phyloP scores from a whole-genome alignment of 2,113 vertebrate species.

The Otis tarda region DNA sequence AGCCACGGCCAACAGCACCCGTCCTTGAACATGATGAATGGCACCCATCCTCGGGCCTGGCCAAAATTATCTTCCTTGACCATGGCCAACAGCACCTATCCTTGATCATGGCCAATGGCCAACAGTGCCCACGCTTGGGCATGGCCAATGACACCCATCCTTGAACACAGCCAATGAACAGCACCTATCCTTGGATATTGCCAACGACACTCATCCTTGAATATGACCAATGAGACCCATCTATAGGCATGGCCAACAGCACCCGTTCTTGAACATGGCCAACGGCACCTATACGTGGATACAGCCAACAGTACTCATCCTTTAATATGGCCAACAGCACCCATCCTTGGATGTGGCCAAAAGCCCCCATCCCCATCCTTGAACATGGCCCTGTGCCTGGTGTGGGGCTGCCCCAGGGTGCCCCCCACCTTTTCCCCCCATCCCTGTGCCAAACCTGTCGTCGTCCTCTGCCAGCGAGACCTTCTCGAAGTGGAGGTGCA shows the following conservation, averaged over 20 bases:
- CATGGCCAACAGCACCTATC: background rate
- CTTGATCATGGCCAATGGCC: background rate
- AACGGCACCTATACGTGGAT: rapidly evolving
- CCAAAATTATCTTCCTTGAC: background rate
- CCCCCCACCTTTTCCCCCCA: no score
- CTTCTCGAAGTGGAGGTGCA: slow-evolving; percentile 97
- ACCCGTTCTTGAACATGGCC: no score
- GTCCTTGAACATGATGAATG: no score
- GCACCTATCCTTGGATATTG: background rate
- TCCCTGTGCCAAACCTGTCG: slow-evolving; percentile 82
- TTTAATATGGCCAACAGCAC: background rate
- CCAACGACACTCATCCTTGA: background rate
- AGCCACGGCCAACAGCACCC: background rate
- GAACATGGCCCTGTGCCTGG: background rate
- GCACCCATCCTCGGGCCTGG: background rate
- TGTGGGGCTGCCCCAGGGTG: background rate
- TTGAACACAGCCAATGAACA: background rate
- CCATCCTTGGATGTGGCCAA: background rate
- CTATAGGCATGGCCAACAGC: rapidly evolving
- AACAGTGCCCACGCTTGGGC: no score
- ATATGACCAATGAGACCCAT: rapidly evolving
- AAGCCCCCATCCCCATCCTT: background rate
- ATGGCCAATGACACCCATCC: background rate
- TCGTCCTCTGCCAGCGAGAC: slow-evolving; percentile 96
- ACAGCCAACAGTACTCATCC: background rate